These are phyloP conservation scores for Troides oblongomaculatus DNA, from an alignment of 2,888 invertebrate genomes.

Conservation along the genomic window DNA sequence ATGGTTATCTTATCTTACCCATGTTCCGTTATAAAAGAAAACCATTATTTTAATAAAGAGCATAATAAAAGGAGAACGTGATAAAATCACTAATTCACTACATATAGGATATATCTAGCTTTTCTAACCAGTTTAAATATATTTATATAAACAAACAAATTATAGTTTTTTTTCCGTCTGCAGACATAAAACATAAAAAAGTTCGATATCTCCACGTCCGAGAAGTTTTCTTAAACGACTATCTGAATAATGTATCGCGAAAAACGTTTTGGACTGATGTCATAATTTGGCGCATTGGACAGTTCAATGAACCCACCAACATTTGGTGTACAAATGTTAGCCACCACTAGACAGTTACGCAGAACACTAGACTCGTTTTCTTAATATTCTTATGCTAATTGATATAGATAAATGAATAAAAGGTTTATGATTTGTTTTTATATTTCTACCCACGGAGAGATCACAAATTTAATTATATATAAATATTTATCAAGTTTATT, in stretches of 20 bases:
- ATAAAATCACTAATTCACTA: no score
- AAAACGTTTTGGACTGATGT: constrained; percentile 29
- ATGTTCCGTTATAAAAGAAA: no score
- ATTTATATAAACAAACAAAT: no score
- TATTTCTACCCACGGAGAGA: not conserved
- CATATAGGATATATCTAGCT: no score
- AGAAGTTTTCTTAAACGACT: not conserved
- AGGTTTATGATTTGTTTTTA: not conserved
- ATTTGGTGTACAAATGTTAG: constrained; percentile 31
- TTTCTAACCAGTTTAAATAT: no score
- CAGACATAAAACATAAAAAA: not conserved
- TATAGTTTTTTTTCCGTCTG: not conserved
- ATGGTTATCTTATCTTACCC: no score
- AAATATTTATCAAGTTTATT: no score
- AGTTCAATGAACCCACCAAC: constrained; percentile 27
- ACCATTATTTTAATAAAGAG: no score
- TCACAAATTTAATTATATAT: not conserved
- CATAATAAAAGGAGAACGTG: no score
- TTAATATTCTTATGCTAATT: constrained; percentile 13
- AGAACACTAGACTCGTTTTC: constrained; percentile 11
- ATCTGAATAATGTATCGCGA: constrained; percentile 4
- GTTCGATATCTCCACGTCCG: not conserved
- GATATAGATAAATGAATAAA: not conserved
- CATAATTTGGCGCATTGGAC: constrained; percentile 32
- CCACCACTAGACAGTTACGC: constrained; percentile 21